Conservation (phyloP, 2,888 invertebrate species). For the Anoncus sp. region DNA sequence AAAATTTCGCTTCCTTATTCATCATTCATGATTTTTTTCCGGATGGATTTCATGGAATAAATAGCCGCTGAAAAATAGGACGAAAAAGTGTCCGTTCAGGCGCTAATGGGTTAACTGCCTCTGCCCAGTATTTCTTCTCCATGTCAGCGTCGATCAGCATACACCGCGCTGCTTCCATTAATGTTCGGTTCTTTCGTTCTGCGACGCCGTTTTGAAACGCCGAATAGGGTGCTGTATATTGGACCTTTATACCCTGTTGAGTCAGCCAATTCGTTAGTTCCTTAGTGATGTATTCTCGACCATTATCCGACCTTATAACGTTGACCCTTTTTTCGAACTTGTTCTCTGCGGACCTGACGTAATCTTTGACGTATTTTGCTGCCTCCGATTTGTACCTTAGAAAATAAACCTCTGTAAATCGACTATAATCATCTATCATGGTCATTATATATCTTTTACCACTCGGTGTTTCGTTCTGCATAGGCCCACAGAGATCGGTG, state of each 20-base stretch:
- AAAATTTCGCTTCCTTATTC: too few relatives aligned
- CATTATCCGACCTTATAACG: slow-evolving; percentile 55
- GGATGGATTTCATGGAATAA: too few relatives aligned
- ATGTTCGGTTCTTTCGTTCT: slow-evolving; percentile 45
- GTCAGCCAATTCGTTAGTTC: too few relatives aligned
- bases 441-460: slow-evolving; percentile 18
- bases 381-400: slow-evolving; percentile 32
- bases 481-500: slow-evolving; percentile 67
- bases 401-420: slow-evolving; percentile 41
- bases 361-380: slow-evolving; percentile 34
- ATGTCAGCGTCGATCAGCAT: slow-evolving; percentile 48
- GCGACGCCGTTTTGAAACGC: slow-evolving; percentile 54
- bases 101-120: slow-evolving; percentile 62
- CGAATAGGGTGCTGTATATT: slow-evolving; percentile 61
- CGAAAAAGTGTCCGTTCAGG: too few relatives aligned
- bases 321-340: slow-evolving; percentile 47
- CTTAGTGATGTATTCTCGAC: slow-evolving; percentile 51
- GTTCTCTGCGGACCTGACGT: slow-evolving; percentile 36
- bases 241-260: slow-evolving; percentile 45
- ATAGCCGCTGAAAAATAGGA: too few relatives aligned
- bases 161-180: slow-evolving; percentile 49
- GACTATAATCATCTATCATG: slow-evolving; percentile 44
- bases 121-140: slow-evolving; percentile 60
- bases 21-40: too few relatives aligned
- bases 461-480: slow-evolving; percentile 48